Conservation (phyloP, 2,888 invertebrate genomes). For the Monochamus alternatus region DNA sequence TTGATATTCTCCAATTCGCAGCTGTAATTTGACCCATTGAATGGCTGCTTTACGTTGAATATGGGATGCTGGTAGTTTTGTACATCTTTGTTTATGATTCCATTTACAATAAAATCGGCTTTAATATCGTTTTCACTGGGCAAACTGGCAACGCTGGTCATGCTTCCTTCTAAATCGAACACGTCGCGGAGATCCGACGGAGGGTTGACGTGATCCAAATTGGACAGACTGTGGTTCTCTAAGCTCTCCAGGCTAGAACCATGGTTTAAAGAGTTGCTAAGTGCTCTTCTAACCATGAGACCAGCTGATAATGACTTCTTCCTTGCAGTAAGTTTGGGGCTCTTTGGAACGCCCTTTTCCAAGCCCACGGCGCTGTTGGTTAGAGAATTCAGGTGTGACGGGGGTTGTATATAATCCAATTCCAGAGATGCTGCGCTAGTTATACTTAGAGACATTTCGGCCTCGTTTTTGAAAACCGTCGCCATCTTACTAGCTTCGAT, state of each 20-base stretch:
- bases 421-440: conserved; percentile 78
- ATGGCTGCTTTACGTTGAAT: conserved; percentile 70
- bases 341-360: conserved; percentile 55
- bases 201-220: conserved; percentile 87
- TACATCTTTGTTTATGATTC: conserved; percentile 60
- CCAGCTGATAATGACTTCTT: conserved; percentile 83
- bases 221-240: conserved; percentile 76
- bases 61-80: conserved; percentile 54
- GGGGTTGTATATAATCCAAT: conserved; percentile 83
- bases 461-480: conserved; percentile 73
- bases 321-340: conserved; percentile 62
- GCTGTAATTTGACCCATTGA: conserved; percentile 61
- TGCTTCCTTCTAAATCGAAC: conserved; percentile 84
- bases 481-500: conserved; percentile 83
- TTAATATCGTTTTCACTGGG: conserved; percentile 76
- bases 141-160: conserved; percentile 88
- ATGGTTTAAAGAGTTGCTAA: conserved; percentile 72
- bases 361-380: conserved; percentile 67
- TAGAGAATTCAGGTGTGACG: conserved; percentile 82
- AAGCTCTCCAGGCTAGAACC: conserved; percentile 77
- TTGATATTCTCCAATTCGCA: conserved; percentile 80
- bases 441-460: conserved; percentile 75
- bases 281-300: conserved; percentile 81
- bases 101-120: conserved; percentile 68
- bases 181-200: conserved; percentile 75